Base-by-base conservation (phyloP, 2,797 vertebrate species). In the Pampus argenteus region DNA sequence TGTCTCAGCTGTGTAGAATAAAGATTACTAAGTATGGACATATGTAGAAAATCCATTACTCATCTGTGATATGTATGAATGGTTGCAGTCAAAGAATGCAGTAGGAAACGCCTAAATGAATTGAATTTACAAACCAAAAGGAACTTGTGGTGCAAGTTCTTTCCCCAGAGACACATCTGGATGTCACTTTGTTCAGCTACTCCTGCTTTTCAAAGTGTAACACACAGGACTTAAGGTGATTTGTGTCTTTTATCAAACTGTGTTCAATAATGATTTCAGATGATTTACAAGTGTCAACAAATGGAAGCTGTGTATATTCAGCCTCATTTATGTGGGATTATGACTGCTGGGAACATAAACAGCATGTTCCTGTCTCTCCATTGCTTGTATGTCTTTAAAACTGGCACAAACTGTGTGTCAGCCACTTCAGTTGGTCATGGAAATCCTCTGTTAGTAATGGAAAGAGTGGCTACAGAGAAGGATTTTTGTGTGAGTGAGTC, bases 361-460 rank as follows among this genome's bases (percentile, higher is more conserved):
- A 18, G 15, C 17, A 10, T 23, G 20, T 15, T 36, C 57, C 28
- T 22, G 10, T 62, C 48, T 74, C 48, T 56, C n/a, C 25, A 18
- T 38, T 25, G 6, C 59, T 63, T 54, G 47, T 71, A 17, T 66
- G 15, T 71, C 20, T 75, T 62, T 48, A 34, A 65, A 75, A 67
- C 40, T 74, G 62, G 34, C 31, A 48, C 34, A 23, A 55, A 4
- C 34, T 50, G 52, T 28, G 44, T 66, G 73, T 63, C 61, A 14
- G 26, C 34, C 72, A 56, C 28, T 44, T 68, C 45, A 71, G 54
- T 66, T 49, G n/a, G 63, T 51, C 52, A 60, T 82, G 65, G 65
- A 75, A 84, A 65, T 67, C 58, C 49, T 77, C 52, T 40, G 49
- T 78, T 79, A 76, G 76, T 83, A 73, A 76, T 76, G 82, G 74